phyloP scores from a whole-genome alignment of 2,888 invertebrate genomes.

The Pollenia griseotomentosa region DNA sequence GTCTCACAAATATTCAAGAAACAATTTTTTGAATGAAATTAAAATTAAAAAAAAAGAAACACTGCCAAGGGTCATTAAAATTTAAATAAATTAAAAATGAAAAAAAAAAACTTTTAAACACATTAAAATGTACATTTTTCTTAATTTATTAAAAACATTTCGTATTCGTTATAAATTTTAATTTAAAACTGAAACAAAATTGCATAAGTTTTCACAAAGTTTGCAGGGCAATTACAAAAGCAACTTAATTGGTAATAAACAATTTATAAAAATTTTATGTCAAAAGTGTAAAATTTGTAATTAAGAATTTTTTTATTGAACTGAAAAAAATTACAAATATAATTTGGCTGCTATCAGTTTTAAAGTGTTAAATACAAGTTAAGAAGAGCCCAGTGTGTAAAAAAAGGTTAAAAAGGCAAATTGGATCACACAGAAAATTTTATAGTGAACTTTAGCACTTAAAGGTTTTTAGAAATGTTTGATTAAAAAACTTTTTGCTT shows the following conservation, averaged over 20 bases:
- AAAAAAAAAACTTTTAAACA: conserved; percentile 61
- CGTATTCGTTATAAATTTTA: conserved; percentile 30
- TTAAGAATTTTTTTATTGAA: conserved; percentile 8
- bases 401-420: too few relatives aligned
- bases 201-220: conserved; percentile 1
- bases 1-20: background rate
- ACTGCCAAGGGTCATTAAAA: conserved; percentile 72
- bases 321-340: background rate
- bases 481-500: too few relatives aligned
- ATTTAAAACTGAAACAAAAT: conserved; percentile 29
- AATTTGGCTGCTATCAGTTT: background rate
- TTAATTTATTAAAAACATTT: conserved; percentile 36
- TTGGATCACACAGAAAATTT: too few relatives aligned
- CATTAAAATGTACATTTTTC: conserved; percentile 54
- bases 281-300: conserved; percentile 6
- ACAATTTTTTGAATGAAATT: conserved; percentile 36
- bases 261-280: conserved; percentile 7
- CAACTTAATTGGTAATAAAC: conserved; percentile 44
- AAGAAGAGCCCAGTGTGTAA: too few relatives aligned
- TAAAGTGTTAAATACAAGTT: too few relatives aligned
- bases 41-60: conserved; percentile 38
- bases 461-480: too few relatives aligned
- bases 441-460: too few relatives aligned
- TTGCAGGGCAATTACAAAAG: conserved; percentile 42
- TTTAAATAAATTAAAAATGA: conserved; percentile 69